Base-by-base conservation (phyloP, 2,797 vertebrate species). In the Micrastur ruficollis region DNA sequence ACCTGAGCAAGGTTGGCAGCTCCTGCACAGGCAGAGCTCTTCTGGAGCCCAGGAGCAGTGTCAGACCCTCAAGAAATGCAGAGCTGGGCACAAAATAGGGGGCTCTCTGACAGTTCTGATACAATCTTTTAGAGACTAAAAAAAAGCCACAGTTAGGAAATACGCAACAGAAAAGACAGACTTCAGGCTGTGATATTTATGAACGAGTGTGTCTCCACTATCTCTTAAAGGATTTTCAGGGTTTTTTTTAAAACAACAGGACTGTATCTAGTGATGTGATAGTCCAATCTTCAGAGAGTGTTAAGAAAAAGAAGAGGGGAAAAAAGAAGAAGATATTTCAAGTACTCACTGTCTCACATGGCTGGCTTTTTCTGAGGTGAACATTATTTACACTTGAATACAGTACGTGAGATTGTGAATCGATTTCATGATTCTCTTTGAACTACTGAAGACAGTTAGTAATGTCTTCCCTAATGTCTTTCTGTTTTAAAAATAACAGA, bases 401-500 rank as follows among this genome's bases (percentile, higher is more conserved):
- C 40, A 68, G 7, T 25, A 78, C 8, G 19, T 53, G 34, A 72
- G 22, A 36, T 10, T 66, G 20, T 42, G 76, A 81, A 89, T n/a
- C 1, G 0, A 61, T 52, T 74, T 49, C 11, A 78, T 65, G 0
- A 68, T 72, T 78, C 16, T 40, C 12, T 81, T 76, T 27, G 29
- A 85, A 83, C n/a, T 31, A 56, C 4, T 83, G 38, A 81, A 68
- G 19, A n/a, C 8, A 38, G 67, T 71, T 74, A 75, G 13, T 29
- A 49, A 67, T 49, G 26, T 46, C 56, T 90, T 92, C 2, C 2
- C 38, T 53, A 49, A 34, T 4, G 22, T 15, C 7, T 44, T 68
- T 72, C 40, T 72, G 15, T 32, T 85, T 93, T 47, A 68, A 88
- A 95, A 94, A 72, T 40, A 88, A 34, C 6, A 72, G 22, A 71